Conservation (phyloP, 2,113 vertebrate genomes). For the Heterocephalus glaber region DNA sequence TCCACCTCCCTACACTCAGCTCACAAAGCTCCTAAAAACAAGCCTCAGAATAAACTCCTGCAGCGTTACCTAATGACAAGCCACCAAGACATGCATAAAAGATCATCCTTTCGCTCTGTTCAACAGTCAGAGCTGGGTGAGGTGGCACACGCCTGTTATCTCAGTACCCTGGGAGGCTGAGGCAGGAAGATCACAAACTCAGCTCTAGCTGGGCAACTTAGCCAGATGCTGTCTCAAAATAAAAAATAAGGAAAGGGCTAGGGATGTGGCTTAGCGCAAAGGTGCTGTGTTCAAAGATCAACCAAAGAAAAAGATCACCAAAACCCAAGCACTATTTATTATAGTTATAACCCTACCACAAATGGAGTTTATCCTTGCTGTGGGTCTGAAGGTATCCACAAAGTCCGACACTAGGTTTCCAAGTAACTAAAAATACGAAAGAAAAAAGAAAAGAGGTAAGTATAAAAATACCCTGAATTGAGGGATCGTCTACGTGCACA, state of each 20-base stretch:
- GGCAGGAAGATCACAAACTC: neutral
- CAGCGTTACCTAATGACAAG: constrained; percentile 12
- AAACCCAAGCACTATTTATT: neutral
- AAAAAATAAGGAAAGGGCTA: neutral
- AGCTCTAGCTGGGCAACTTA: neutral
- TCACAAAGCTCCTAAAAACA: constrained; percentile 11
- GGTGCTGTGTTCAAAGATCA: neutral
- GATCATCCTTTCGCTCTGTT: neutral
- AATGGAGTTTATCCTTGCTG: constrained; percentile 99
- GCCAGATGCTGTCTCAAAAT: neutral
- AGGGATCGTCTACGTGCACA: constrained; percentile 30
- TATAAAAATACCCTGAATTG: constrained; percentile 11
- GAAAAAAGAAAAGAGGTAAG: neutral
- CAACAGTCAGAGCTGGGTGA: neutral
- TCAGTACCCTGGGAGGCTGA: neutral
- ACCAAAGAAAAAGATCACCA: neutral
- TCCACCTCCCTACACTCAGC: neutral
- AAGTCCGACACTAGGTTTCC: constrained; percentile 98
- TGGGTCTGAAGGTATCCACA: constrained; percentile 98
- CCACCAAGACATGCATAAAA: neutral
- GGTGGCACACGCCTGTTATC: neutral
- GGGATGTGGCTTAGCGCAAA: neutral
- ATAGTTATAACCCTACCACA: constrained; percentile 90
- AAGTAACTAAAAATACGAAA: constrained; percentile 88
- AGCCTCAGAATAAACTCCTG: neutral